Conservation (phyloP, 1,140 invertebrate species). For the Eciton burchellii region DNA sequence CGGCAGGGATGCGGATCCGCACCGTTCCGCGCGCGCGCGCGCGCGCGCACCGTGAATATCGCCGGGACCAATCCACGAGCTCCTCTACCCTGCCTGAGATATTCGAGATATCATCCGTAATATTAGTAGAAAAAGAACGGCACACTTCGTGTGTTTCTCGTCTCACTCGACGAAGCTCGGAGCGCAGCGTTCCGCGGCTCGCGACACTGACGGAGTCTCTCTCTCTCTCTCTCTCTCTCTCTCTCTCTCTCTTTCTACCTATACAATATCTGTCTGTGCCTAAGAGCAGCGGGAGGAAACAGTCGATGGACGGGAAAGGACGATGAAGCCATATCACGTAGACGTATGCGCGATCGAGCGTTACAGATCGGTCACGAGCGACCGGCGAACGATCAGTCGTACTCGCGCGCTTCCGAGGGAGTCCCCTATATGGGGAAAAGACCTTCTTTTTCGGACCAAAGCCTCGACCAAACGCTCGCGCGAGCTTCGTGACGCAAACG, state of each 20-base stretch:
- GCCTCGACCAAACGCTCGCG: not conserved
- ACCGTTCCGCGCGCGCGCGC: slow-evolving; percentile 58
- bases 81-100: slow-evolving; percentile 9
- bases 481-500: not conserved
- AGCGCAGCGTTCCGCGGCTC: not conserved
- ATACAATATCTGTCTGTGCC: slow-evolving; percentile 35
- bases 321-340: slow-evolving; percentile 65
- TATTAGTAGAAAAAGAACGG: slow-evolving; percentile 17
- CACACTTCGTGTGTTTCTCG: not conserved
- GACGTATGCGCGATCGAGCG: slow-evolving; percentile 7
- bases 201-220: not conserved
- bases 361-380: slow-evolving; percentile 38
- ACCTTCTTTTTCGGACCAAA: slow-evolving; percentile 29
- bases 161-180: not conserved
- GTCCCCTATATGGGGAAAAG: not conserved
- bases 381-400: slow-evolving; percentile 30
- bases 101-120: slow-evolving; percentile 47
- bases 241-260: slow-evolving; percentile 1
- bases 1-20: slow-evolving; percentile 25
- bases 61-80: slow-evolving; percentile 78
- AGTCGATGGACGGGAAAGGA: not conserved
- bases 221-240: slow-evolving; percentile 20
- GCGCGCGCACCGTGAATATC: slow-evolving; percentile 74
- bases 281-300: not conserved
- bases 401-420: not conserved